Conservation (phyloP, 1,140 invertebrate species). For the Pantala flavescens region DNA sequence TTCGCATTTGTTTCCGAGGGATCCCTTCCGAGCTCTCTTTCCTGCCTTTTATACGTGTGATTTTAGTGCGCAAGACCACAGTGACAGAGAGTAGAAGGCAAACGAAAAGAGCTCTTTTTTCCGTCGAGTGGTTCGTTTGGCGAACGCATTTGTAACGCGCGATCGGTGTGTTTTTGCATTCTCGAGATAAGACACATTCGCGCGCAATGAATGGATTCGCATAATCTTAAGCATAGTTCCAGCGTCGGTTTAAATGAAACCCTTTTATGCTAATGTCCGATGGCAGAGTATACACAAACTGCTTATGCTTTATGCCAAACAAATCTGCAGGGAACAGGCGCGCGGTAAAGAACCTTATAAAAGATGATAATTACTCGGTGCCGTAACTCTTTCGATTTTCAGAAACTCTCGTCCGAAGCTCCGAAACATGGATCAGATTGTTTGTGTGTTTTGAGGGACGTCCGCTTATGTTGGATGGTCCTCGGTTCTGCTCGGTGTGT, state of each 20-base stretch:
- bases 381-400: no score
- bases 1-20: constrained; percentile 1
- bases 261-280: constrained; percentile 1
- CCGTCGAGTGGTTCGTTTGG: constrained; percentile 6
- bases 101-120: constrained; percentile 2
- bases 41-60: not conserved
- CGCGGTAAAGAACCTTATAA: no score
- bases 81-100: not conserved
- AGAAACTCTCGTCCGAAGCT: no score
- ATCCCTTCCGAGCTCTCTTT: not conserved
- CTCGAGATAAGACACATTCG: not conserved
- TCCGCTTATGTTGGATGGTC: no score
- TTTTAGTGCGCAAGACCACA: not conserved
- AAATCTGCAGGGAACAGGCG: no score
- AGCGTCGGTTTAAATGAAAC: not conserved
- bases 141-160: not conserved
- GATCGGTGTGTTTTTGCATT: constrained; percentile 9
- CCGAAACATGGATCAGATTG: no score
- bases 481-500: no score
- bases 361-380: no score
- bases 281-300: not conserved
- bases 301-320: not conserved
- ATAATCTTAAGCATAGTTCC: not conserved
- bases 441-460: no score
- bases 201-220: constrained; percentile 1